These are phyloP conservation scores for Bos javanicus DNA, from an alignment of 2,113 vertebrate genomes.

Conservation along the genomic window DNA sequence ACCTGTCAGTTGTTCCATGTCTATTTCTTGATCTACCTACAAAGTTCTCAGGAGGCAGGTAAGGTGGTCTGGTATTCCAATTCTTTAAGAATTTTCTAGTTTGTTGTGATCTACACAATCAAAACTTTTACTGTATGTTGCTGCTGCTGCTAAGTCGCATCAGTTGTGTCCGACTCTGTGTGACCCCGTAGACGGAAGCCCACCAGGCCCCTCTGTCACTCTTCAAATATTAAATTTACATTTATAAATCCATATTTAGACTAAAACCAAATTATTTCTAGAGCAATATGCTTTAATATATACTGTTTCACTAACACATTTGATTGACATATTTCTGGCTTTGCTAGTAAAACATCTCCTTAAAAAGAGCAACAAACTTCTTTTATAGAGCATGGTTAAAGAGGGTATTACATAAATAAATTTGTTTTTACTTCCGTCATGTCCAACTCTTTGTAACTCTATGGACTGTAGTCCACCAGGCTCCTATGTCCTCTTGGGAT, in stretches of 20 bases:
- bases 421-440: neutral
- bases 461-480: neutral
- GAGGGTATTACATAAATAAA: neutral
- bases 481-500: neutral
- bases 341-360: neutral
- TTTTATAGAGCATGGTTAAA: neutral
- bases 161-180: accelerated
- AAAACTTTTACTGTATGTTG: neutral
- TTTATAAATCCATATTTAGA: neutral
- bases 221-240: neutral
- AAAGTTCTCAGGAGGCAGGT: neutral
- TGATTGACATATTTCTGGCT: neutral
- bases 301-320: neutral
- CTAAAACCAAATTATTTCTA: neutral
- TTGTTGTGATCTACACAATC: neutral
- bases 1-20: neutral
- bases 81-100: neutral
- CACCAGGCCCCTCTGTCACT: too few relatives aligned
- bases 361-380: neutral
- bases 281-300: neutral
- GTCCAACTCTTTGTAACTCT: neutral
- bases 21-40: neutral
- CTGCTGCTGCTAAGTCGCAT: too few relatives aligned
- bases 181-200: too few relatives aligned
- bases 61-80: neutral